A percentile compares a stretch with the other conserved stretches of the same genome.
Conservation (phyloP, 2,797 vertebrate genomes). For the Aratinga solstitialis region DNA sequence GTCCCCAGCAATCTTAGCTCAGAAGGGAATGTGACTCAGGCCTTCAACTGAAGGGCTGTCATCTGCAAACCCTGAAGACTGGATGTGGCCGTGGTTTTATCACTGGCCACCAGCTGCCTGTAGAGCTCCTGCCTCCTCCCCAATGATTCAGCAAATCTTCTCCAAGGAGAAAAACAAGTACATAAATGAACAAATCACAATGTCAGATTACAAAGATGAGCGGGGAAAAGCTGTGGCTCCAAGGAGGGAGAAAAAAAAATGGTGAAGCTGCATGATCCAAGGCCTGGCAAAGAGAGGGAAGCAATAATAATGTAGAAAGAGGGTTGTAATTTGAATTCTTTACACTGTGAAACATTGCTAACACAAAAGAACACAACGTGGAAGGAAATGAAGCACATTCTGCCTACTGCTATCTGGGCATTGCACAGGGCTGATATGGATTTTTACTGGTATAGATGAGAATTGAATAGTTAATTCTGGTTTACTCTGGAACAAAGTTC, state of each 20-base stretch:
- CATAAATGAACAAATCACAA: constrained; percentile 76
- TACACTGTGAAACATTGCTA: background rate
- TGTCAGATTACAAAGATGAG: constrained; percentile 75
- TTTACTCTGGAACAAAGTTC: background rate
- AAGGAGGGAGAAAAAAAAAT: constrained; percentile 55
- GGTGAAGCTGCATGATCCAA: background rate
- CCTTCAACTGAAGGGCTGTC: constrained; percentile 8
- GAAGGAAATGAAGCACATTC: constrained; percentile 19
- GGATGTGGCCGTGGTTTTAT: constrained; percentile 66
- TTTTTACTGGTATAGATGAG: background rate
- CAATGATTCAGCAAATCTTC: constrained; percentile 80
- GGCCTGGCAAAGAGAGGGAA: background rate
- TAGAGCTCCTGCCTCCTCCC: constrained; percentile 55
- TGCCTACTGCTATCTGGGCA: background rate
- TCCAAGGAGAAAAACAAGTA: constrained; percentile 50
- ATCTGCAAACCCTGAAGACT: constrained; percentile 24
- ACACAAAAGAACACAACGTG: background rate
- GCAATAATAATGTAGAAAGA: background rate
- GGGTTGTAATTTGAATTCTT: background rate
- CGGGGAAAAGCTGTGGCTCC: background rate
- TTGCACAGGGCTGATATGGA: background rate
- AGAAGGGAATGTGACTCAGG: constrained; percentile 41
- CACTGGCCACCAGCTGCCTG: constrained; percentile 68
- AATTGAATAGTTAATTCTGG: background rate
- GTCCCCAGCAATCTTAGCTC: constrained; percentile 63